Conservation (phyloP, 2,888 invertebrate genomes). For the Gastracanthus pulcherrimus region DNA sequence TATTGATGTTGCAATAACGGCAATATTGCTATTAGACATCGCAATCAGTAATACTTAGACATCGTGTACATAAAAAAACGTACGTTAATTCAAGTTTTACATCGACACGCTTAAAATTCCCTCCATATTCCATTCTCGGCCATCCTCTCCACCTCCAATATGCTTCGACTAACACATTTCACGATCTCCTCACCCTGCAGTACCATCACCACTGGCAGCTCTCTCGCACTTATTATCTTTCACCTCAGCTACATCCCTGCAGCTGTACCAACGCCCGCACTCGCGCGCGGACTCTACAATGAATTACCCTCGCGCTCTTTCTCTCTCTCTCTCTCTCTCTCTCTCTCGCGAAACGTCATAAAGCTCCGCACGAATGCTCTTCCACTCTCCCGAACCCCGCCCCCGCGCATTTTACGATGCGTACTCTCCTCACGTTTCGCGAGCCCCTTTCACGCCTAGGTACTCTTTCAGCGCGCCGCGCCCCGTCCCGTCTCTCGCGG, state of each 20-base stretch:
- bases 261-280: neutral
- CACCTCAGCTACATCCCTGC: neutral
- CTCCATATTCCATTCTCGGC: neutral
- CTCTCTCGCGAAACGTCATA: constrained; percentile 42
- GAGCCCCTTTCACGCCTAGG: constrained; percentile 39
- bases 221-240: constrained; percentile 43
- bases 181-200: too few species aligned
- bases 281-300: constrained; percentile 22
- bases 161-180: neutral
- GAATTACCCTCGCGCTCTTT: constrained; percentile 36
- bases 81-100: neutral
- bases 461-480: constrained; percentile 6
- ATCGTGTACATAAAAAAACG: too few species aligned
- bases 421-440: constrained; percentile 31
- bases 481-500: too few species aligned
- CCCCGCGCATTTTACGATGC: constrained; percentile 40
- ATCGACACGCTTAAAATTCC: neutral
- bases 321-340: too few species aligned
- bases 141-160: neutral
- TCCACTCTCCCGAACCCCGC: neutral
- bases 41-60: too few species aligned
- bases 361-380: constrained; percentile 29
- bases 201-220: too few species aligned
- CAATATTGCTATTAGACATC: too few species aligned
- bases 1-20: too few species aligned